Evolutionary conservation across 2,113 vertebrate species (phyloP), one percentile per base, ranked within the genome.

Genomic region (Pangasianodon gigas): DNA sequence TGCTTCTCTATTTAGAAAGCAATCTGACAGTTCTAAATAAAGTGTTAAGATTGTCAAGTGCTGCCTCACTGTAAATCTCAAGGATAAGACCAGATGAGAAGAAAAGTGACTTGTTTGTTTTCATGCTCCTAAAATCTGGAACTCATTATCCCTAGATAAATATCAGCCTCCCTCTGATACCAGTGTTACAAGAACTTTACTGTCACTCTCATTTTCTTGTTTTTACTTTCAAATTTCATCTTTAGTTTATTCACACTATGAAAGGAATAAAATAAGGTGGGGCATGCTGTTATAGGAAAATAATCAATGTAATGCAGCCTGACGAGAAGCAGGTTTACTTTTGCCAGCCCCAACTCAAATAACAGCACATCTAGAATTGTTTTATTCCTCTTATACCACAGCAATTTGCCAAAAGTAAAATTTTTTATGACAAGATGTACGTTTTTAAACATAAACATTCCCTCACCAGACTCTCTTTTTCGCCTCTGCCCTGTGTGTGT

Each of bases 121-220:
- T 84, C 24, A 56, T 89, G 62, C 85, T 83, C 69, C n/a, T 87
- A 62, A 89, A 87, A 56, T 56, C n/a, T 71, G 16, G 46, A 71
- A 51, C 46, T n/a, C n/a, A 71, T 32, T 51, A 71, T 52, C n/a
- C 48, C 6, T 41, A 41, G n/a, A 86, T 86, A 46, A 48, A 48
- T 19, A 85, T 65, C 37, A 60, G 32, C 37, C 26, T 32, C 58
- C 19, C 21, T 19, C 48, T 19, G 2, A 81, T 29, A 26, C 26
- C 41, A 62, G 11, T 6, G 83, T 41, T 19, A 1, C 81, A 58
- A 41, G 51, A 48, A 24, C 44, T 4, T 51, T 48, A 48, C 10
- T 79, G 46, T 79, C 44, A 29, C 11, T 29, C 24, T 13, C 3
- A 79, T 51, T 13, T 48, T 26, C 46, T 79, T 79, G 21, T 24